Conservation (phyloP, 2,797 vertebrate species). For the Scolopax bukidnonensis region DNA sequence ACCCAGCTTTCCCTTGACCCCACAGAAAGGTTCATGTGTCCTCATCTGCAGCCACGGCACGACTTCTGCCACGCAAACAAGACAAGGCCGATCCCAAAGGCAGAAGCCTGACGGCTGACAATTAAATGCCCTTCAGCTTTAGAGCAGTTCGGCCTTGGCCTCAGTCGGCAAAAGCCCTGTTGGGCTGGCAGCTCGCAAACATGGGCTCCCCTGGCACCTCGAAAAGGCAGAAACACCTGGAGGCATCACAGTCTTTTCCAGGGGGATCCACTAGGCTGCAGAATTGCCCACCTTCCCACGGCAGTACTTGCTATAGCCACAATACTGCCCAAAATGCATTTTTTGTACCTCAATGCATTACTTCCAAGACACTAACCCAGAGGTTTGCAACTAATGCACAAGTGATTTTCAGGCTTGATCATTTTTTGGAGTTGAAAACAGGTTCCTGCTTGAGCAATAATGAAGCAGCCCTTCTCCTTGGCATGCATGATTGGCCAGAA, state of each 20-base stretch:
- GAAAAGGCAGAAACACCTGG: neutral
- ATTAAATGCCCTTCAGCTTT: neutral
- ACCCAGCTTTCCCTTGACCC: neutral
- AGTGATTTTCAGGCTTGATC: neutral
- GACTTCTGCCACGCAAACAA: neutral
- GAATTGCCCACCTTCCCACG: neutral
- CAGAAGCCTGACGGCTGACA: neutral
- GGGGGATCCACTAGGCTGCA: neutral
- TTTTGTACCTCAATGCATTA: neutral
- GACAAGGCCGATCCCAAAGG: neutral
- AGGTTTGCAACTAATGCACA: neutral
- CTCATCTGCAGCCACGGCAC: neutral
- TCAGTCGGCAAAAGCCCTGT: neutral
- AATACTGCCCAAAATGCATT: neutral
- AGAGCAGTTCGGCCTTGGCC: neutral
- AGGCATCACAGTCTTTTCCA: neutral
- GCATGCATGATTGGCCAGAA: neutral
- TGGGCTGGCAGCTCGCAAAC: neutral
- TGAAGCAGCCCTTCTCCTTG: neutral
- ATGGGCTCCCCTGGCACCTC: neutral
- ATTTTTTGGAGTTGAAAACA: neutral
- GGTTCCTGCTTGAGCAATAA: neutral
- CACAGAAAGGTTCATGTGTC: neutral
- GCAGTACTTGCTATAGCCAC: neutral
- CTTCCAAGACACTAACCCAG: neutral